A percentile compares a stretch with the other conserved stretches of the same genome.
These are phyloP conservation scores for Trematocara unimaculatum DNA, from an alignment of 2,113 vertebrate genomes.

Conservation along the genomic window DNA sequence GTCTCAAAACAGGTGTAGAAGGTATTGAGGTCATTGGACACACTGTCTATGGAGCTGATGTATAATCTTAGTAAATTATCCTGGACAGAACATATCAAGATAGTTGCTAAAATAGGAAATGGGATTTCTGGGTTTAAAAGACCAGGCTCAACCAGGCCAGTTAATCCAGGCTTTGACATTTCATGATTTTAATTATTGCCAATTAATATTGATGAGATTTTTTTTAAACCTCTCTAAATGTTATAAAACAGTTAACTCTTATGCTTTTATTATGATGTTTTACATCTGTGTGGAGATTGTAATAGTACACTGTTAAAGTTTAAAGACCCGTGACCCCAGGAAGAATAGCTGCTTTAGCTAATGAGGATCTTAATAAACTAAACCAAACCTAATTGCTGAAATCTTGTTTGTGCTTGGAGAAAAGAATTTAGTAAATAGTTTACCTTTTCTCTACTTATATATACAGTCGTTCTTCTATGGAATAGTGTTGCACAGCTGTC, in stretches of 20 bases:
- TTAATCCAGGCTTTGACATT: not conserved
- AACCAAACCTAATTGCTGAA: not conserved
- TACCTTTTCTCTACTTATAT: not conserved
- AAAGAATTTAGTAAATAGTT: not conserved
- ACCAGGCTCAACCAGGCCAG: not conserved
- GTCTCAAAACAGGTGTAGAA: not conserved
- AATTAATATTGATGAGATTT: not conserved
- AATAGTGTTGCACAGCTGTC: not conserved
- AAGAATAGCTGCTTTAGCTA: not conserved
- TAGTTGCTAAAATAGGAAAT: not conserved
- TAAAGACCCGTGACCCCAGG: not conserved
- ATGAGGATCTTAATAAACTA: not conserved
- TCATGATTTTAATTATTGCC: not conserved
- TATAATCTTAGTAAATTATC: not conserved
- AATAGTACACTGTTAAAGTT: not conserved
- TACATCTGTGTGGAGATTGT: not conserved
- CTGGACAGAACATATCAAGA: not conserved
- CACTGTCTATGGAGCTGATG: not conserved
- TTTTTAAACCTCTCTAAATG: not conserved
- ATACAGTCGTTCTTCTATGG: not conserved
- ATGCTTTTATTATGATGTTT: not conserved
- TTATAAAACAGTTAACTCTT: not conserved
- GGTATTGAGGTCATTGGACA: not conserved
- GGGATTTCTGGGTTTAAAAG: not conserved
- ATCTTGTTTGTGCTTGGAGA: not conserved